Percentiles rank a stretch among this genome's conserved stretches.
These are phyloP conservation scores for Drosophila ogumai DNA, from an alignment of 1,140 invertebrate genomes.

Conservation along the genomic window DNA sequence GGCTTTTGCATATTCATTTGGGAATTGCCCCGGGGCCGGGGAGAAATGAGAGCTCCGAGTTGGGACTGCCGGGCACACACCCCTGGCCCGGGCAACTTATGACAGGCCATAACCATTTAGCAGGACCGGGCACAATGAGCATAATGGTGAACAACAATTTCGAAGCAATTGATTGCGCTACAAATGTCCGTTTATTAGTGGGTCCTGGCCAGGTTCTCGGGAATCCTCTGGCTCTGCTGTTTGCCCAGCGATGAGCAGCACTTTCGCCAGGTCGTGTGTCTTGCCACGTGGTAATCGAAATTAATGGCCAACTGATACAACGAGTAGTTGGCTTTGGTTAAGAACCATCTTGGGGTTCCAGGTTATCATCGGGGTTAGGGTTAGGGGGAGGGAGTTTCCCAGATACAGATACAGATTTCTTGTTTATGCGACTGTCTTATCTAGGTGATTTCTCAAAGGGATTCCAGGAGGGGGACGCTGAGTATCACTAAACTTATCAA, in stretches of 20 bases:
- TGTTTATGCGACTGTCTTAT: conserved; percentile 58
- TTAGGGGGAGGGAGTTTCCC: conserved; percentile 10
- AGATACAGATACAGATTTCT: conserved; percentile 41
- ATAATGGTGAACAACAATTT: conserved; percentile 81
- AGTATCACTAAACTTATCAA: conserved; percentile 23
- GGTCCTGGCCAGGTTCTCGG: conserved; percentile 36
- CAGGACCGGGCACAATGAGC: conserved; percentile 65
- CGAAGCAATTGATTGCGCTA: conserved; percentile 83
- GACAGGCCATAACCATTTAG: conserved; percentile 83
- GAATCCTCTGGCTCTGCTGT: conserved; percentile 17
- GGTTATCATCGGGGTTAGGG: conserved; percentile 28
- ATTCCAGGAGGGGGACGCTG: conserved; percentile 1
- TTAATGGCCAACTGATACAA: conserved; percentile 77
- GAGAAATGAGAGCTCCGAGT: conserved; percentile 1
- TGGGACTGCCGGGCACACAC: conserved; percentile 6
- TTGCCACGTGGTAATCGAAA: conserved; percentile 82
- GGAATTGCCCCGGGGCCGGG: conserved; percentile 49
- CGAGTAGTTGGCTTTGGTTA: conserved; percentile 51
- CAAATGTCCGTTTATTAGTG: conserved; percentile 81
- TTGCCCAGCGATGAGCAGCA: conserved; percentile 55
- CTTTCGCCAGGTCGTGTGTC: conserved; percentile 79
- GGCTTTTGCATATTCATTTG: conserved; percentile 82
- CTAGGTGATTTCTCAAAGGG: conserved; percentile 60
- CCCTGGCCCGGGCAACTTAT: conserved; percentile 72
- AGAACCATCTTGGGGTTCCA: conserved; percentile 10